Conservation (phyloP, 2,888 invertebrate species). For the Hirudinaria manillensis region DNA sequence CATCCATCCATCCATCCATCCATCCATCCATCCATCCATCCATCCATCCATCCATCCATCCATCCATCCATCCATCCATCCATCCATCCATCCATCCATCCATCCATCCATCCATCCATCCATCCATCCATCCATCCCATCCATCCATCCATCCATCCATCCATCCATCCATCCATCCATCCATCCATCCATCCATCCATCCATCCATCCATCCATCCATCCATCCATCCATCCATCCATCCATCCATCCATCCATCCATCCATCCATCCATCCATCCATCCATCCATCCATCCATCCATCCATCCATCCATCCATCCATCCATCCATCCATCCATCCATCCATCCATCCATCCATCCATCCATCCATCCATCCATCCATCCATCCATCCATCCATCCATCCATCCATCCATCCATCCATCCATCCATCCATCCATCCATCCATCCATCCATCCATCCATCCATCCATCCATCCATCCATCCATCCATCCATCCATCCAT, state of each 20-base stretch:
- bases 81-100: constrained; percentile 18
- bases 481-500: constrained; percentile 18
- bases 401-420: constrained; percentile 20
- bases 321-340: constrained; percentile 18
- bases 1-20: constrained; percentile 18
- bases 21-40: constrained; percentile 16
- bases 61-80: constrained; percentile 18
- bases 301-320: constrained; percentile 18
- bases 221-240: neutral
- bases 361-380: constrained; percentile 18
- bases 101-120: constrained; percentile 20
- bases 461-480: constrained; percentile 20
- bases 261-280: constrained; percentile 17
- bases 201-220: constrained; percentile 10
- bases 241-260: too few relatives aligned
- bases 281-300: constrained; percentile 20
- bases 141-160: neutral
- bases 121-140: constrained; percentile 18
- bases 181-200: too few relatives aligned
- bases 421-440: constrained; percentile 18
- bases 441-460: constrained; percentile 18
- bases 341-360: constrained; percentile 20
- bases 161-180: too few relatives aligned
- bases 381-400: constrained; percentile 18
- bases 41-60: constrained; percentile 20